These are phyloP conservation scores for Drosophila helvetica DNA, from an alignment of 2,888 invertebrate species.

Conservation along the genomic window DNA sequence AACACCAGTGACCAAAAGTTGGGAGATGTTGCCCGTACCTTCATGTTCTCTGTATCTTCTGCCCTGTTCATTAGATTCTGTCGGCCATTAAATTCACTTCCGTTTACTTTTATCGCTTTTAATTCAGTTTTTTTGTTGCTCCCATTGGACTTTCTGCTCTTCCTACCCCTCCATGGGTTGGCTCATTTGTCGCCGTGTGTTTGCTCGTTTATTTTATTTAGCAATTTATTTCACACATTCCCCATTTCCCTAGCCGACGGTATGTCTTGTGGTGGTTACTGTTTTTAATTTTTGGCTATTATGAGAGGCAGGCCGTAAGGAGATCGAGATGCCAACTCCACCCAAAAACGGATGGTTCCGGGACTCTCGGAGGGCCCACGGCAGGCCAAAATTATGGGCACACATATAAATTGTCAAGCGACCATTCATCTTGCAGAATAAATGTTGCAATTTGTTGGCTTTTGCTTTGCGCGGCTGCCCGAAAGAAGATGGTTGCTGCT, in stretches of 20 bases:
- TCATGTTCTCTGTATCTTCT: constrained; percentile 7
- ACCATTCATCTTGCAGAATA: constrained; percentile 83
- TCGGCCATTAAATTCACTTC: constrained; percentile 68
- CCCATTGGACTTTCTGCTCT: constrained; percentile 15
- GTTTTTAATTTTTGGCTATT: constrained; percentile 80
- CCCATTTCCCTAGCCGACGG: constrained; percentile 48
- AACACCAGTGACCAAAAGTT: constrained; percentile 15
- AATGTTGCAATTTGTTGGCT: constrained; percentile 83
- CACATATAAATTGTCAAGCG: constrained; percentile 82
- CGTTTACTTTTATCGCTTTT: constrained; percentile 78
- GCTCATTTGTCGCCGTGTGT: constrained; percentile 75
- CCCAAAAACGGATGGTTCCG: constrained; percentile 3
- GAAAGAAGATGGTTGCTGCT: constrained; percentile 45
- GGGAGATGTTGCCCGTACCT: background rate
- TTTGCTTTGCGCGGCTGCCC: constrained; percentile 56
- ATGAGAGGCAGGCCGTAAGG: constrained; percentile 60
- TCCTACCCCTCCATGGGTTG: constrained; percentile 26
- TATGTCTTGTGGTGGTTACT: constrained; percentile 69
- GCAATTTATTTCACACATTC: constrained; percentile 78
- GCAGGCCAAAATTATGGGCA: constrained; percentile 69
- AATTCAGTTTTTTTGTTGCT: constrained; percentile 65
- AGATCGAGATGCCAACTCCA: constrained; percentile 30
- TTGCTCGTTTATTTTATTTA: constrained; percentile 81
- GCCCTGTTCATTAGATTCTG: constrained; percentile 54
- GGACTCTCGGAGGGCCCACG: constrained; percentile 24